Conservation (phyloP, 2,113 vertebrate genomes). For the Neolamprologus hecqui region DNA sequence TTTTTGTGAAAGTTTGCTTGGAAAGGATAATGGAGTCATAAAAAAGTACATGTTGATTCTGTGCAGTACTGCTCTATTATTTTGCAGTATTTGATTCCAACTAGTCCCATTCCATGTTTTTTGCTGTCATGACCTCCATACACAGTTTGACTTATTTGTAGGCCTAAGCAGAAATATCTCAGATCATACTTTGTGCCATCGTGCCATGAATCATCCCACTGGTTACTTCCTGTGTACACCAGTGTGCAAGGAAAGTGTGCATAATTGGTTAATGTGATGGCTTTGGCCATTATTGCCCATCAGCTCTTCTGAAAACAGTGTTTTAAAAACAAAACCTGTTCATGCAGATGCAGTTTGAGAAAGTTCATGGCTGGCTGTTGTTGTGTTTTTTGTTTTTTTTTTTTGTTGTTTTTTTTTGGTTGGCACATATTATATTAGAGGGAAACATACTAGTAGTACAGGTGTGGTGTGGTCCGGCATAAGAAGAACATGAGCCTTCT, state of each 20-base stretch:
- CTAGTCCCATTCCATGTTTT: neutral
- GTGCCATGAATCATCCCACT: neutral
- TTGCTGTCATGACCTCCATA: neutral
- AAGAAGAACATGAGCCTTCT: neutral
- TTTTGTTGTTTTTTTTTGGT: accelerated
- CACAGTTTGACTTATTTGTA: neutral
- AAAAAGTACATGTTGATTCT: neutral
- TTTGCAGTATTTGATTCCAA: neutral
- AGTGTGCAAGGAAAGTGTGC: neutral
- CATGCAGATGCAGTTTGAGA: neutral
- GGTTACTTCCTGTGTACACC: neutral
- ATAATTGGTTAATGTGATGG: neutral
- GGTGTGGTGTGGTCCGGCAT: neutral
- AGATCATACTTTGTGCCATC: neutral
- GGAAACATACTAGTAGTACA: neutral
- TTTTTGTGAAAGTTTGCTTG: neutral
- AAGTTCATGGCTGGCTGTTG: neutral
- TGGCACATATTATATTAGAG: neutral
- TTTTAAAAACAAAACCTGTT: neutral
- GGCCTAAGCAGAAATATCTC: neutral
- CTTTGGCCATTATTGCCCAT: neutral
- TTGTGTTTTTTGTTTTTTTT: accelerated
- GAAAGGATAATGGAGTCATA: neutral
- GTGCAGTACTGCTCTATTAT: neutral
- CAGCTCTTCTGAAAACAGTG: neutral